Evolutionary conservation across 2,797 vertebrate genomes (phyloP).

Genomic region (Erpetoichthys calabaricus): DNA sequence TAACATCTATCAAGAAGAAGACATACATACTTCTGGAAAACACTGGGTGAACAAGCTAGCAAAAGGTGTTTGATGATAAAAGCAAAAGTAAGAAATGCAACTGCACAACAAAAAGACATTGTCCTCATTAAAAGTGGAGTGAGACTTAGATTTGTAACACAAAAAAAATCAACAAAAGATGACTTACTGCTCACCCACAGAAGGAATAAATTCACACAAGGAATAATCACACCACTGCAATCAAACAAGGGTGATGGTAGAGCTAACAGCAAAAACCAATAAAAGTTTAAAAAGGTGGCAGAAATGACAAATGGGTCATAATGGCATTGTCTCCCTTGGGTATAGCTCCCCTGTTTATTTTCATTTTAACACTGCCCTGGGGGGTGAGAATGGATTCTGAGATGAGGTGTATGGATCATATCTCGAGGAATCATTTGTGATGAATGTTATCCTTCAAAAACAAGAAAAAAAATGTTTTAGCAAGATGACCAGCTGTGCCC

Average conservation of each 20-base stretch:
- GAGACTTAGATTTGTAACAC: too few relatives aligned
- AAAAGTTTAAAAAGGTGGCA: neutral
- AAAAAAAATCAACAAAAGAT: too few relatives aligned
- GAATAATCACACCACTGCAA: too few relatives aligned
- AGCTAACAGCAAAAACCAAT: neutral
- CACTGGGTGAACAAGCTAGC: too few relatives aligned
- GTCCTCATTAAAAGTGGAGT: too few relatives aligned
- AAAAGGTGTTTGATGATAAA: too few relatives aligned
- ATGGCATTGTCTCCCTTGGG: neutral
- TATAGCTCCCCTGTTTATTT: neutral
- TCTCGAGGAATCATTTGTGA: neutral
- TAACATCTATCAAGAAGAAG: too few relatives aligned
- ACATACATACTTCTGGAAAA: too few relatives aligned
- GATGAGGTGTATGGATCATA: slow-evolving; percentile 1
- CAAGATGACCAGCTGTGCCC: neutral
- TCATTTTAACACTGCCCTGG: neutral
- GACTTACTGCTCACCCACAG: too few relatives aligned
- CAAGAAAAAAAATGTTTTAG: neutral
- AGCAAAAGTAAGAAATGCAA: too few relatives aligned
- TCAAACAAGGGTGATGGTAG: neutral
- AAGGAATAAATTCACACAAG: too few relatives aligned
- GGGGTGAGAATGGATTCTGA: neutral
- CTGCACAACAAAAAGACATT: too few relatives aligned
- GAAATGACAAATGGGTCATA: slow-evolving; percentile 1
- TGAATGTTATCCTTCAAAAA: neutral